These are phyloP conservation scores for Mystacides longicornis DNA, from an alignment of 2,888 invertebrate species.

Conservation along the genomic window DNA sequence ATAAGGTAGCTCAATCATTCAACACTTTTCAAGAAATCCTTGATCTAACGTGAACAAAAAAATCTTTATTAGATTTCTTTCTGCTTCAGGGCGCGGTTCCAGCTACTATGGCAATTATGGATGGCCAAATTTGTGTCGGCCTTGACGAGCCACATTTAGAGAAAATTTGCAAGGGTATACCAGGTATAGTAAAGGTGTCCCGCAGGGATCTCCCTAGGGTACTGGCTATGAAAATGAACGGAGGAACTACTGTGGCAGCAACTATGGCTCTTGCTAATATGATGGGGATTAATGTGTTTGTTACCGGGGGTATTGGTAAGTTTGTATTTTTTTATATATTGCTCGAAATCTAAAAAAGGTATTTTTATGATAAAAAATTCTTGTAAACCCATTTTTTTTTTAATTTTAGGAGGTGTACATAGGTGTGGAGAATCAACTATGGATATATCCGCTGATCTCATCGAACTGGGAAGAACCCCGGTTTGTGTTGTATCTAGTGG, in stretches of 20 bases:
- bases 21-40: no score
- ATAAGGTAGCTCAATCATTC: conserved; percentile 58
- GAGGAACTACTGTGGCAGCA: conserved; percentile 95
- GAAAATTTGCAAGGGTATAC: conserved; percentile 49
- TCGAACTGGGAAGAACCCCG: conserved; percentile 78
- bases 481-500: conserved; percentile 93
- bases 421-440: conserved; percentile 76
- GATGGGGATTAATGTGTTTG: conserved; percentile 83
- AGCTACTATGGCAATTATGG: conserved; percentile 85
- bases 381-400: neutral
- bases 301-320: conserved; percentile 75
- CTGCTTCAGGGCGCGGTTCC: conserved; percentile 68
- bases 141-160: conserved; percentile 57
- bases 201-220: conserved; percentile 77
- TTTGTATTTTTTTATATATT: no score
- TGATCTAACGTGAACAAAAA: no score
- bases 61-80: no score
- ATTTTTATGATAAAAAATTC: no score
- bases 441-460: conserved; percentile 92
- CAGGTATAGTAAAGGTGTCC: conserved; percentile 71
- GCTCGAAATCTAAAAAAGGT: no score
- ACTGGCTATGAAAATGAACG: conserved; percentile 59
- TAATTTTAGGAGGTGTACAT: conserved; percentile 81
- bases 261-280: conserved; percentile 80
- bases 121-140: conserved; percentile 79